Conservation (phyloP, 2,888 invertebrate genomes). For the Diarsia dahlii region DNA sequence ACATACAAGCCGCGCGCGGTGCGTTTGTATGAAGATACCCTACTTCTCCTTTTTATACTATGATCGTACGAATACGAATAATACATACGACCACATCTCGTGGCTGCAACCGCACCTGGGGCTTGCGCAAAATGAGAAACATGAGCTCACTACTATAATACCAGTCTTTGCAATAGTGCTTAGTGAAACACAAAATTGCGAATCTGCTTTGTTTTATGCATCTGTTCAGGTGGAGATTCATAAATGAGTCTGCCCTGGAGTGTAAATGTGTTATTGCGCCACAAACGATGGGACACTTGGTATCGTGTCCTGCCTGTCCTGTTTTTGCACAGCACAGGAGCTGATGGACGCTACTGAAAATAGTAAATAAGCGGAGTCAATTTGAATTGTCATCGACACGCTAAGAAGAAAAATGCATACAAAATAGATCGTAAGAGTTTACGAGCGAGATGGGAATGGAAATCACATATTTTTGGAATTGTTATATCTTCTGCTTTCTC, state of each 20-base stretch:
- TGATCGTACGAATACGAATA: too few relatives aligned
- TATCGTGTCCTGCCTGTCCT: too few relatives aligned
- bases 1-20: too few relatives aligned
- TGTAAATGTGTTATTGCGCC: too few relatives aligned
- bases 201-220: neutral
- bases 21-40: too few relatives aligned
- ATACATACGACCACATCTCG: slow-evolving; percentile 51
- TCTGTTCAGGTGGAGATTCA: neutral
- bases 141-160: slow-evolving; percentile 27
- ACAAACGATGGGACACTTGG: too few relatives aligned
- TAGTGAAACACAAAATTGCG: slow-evolving; percentile 11
- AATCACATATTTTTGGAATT: neutral
- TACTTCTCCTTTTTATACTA: too few relatives aligned
- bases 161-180: slow-evolving; percentile 30
- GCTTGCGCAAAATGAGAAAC: slow-evolving; percentile 58
- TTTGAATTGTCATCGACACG: too few relatives aligned
- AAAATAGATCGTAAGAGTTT: neutral
- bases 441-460: neutral
- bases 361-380: too few relatives aligned
- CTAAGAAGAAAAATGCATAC: neutral
- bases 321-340: too few relatives aligned
- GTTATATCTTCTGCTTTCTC: neutral
- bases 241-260: too few relatives aligned
- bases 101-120: slow-evolving; percentile 48
- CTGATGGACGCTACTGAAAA: too few relatives aligned